These are phyloP conservation scores for Aleiodes leptofemur DNA, from an alignment of 2,888 invertebrate species.

Conservation along the genomic window DNA sequence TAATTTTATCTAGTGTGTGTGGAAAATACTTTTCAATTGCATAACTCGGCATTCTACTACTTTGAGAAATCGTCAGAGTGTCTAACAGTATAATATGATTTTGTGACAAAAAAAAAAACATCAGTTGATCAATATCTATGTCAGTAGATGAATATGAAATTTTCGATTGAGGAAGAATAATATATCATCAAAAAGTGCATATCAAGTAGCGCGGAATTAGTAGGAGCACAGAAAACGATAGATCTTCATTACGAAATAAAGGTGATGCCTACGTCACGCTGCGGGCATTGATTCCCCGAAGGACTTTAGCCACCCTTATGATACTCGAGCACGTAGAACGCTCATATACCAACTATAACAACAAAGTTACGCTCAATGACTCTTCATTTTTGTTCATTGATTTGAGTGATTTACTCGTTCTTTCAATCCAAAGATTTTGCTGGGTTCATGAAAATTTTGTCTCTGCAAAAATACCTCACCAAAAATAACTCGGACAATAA, in stretches of 20 bases:
- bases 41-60: constrained; percentile 11
- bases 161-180: background rate
- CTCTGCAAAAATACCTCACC: no score
- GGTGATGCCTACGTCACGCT: constrained; percentile 68
- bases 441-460: no score
- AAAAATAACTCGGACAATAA: no score
- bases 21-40: constrained; percentile 9
- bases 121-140: constrained; percentile 8
- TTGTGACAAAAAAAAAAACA: no score
- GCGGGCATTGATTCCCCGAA: constrained; percentile 57
- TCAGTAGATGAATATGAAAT: constrained; percentile 5
- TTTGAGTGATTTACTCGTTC: background rate
- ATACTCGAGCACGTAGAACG: constrained; percentile 65
- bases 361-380: constrained; percentile 64
- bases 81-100: no score
- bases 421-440: background rate
- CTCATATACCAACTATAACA: constrained; percentile 53
- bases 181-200: constrained; percentile 18
- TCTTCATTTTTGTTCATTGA: constrained; percentile 54
- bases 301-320: constrained; percentile 67
- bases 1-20: background rate
- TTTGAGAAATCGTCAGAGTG: background rate
- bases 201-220: constrained; percentile 44
- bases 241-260: constrained; percentile 67
- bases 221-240: constrained; percentile 55